Conservation (phyloP, 2,888 invertebrate species). For the Argyresthia albistria region DNA sequence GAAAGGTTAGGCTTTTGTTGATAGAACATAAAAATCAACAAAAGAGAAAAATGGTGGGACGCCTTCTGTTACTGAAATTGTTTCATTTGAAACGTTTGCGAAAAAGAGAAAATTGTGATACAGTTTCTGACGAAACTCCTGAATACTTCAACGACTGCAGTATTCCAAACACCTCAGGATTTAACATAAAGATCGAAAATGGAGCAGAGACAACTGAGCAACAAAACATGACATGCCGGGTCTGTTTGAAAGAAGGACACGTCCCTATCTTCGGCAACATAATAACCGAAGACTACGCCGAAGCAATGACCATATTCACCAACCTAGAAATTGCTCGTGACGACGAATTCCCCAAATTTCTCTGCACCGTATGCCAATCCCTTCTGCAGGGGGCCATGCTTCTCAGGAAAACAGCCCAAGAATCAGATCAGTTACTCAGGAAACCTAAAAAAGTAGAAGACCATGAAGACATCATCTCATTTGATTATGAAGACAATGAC, state of each 20-base stretch:
- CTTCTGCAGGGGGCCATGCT: constrained; percentile 44
- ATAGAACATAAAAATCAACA: background rate
- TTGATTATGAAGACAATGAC: constrained; percentile 11
- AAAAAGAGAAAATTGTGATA: constrained; percentile 4
- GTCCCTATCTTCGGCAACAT: constrained; percentile 36
- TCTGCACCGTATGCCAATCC: constrained; percentile 40
- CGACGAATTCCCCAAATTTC: constrained; percentile 42
- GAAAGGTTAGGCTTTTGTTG: too few relatives aligned
- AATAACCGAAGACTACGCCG: constrained; percentile 24
- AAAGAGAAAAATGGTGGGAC: constrained; percentile 24
- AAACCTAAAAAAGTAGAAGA: constrained; percentile 15
- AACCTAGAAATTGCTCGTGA: constrained; percentile 31
- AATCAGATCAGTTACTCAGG: constrained; percentile 33
- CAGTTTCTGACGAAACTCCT: background rate
- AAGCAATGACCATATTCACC: constrained; percentile 29
- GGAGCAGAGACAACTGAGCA: background rate
- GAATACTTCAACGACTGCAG: too few relatives aligned
- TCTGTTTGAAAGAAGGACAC: constrained; percentile 48
- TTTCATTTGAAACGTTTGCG: constrained; percentile 27
- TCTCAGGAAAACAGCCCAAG: constrained; percentile 47
- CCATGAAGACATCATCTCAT: background rate
- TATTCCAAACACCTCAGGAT: too few relatives aligned
- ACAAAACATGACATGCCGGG: constrained; percentile 26
- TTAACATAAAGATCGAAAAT: background rate
- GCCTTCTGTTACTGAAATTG: constrained; percentile 33